Evolutionary conservation across 2,113 vertebrate genomes (phyloP), one percentile per base, ranked within the genome.

Genomic region (Vanacampus margaritifer): DNA sequence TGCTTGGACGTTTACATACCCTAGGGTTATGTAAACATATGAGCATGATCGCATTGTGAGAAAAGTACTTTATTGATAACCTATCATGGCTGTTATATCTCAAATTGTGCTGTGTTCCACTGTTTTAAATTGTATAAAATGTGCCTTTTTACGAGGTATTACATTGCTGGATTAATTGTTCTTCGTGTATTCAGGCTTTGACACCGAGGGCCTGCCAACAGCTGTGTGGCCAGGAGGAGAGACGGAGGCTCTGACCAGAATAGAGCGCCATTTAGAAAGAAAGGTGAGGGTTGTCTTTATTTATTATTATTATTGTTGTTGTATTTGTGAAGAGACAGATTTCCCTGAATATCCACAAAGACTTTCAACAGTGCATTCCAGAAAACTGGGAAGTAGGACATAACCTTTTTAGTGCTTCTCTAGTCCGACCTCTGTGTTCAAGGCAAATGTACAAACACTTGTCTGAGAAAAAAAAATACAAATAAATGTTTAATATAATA

Each of bases 221-320:
- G 91, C 89, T 0, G 90, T 92, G 73, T 93, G 92, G 92, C 92
- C 91, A 0, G 92, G 92, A 63, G 92, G 92, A 54, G 92, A 93
- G 78, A 91, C 90, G 0, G 91, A 92, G 72, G 91, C 91, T 14
- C 74, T 92, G 75, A 91, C 91, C 8, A 85, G 92, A 78, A 90
- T 93, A 77, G 90, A 93, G 74, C 89, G 91, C 72, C 90, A 93
- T 39, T 83, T 93, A 60, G 92, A 93, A 79, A 89, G 92, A 69
- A 93, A 93, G 56, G 92, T 91, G 5, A 76, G 85, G 62, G 54
- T 48, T 77, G 26, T 45, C 37, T 17, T 37, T 56, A 8, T 10
- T 8, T 16, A n/a, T 66, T 35, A 6, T 9, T 9, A 2, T 21
- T 48, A 17, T 37, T 65, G 19, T 50, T 65, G 43, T 21, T 32